phyloP scores from a whole-genome alignment of 2,797 vertebrate genomes.

The Leptatherina wallacei region DNA sequence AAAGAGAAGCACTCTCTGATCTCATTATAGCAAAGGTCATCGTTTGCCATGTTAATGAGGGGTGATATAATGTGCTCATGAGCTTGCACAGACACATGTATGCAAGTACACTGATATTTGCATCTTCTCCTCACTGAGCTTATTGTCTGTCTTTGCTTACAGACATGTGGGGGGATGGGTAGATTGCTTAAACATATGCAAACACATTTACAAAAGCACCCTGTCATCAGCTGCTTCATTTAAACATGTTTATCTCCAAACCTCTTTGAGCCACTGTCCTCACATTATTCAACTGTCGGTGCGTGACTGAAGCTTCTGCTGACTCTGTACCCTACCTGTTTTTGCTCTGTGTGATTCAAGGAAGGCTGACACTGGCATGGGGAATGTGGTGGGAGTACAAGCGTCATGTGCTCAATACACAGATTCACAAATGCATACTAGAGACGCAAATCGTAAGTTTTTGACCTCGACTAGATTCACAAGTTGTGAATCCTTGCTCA shows the following conservation, averaged over 20 bases:
- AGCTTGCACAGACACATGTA: background rate
- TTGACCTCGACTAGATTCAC: conserved; percentile 1
- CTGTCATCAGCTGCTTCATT: conserved; percentile 10
- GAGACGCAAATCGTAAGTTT: conserved; percentile 18
- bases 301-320: conserved; percentile 28
- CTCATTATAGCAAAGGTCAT: conserved; percentile 34
- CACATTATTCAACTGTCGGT: conserved; percentile 7
- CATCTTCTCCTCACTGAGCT: conserved; percentile 22
- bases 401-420: conserved; percentile 46
- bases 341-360: conserved; percentile 21
- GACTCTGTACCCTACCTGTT: conserved; percentile 12
- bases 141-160: conserved; percentile 2
- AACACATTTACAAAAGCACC: conserved; percentile 21
- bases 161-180: background rate
- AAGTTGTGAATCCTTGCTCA: conserved; percentile 36
- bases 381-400: conserved; percentile 54
- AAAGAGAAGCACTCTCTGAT: conserved; percentile 23
- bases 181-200: conserved; percentile 35
- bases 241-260: conserved; percentile 16
- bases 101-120: conserved; percentile 21
- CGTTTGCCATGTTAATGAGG: conserved; percentile 24
- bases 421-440: conserved; percentile 50
- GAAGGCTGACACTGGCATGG: conserved; percentile 37
- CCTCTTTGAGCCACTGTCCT: conserved; percentile 4
- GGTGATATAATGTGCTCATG: background rate